Percentiles rank a stretch among this genome's conserved stretches.
Conservation (phyloP, 2,113 vertebrate genomes). For the Zosterops lateralis region DNA sequence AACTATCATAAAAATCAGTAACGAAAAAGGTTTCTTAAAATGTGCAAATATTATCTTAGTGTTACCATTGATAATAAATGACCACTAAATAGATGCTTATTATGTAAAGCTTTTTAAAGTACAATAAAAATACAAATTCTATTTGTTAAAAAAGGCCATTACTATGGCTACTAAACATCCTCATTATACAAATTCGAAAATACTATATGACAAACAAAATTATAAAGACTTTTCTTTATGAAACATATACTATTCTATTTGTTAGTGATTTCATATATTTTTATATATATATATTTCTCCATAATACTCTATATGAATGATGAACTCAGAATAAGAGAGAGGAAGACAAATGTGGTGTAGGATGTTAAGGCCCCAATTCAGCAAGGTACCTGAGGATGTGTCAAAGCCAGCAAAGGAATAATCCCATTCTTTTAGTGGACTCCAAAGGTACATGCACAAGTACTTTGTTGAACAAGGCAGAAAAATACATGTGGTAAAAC, state of each 20-base stretch:
- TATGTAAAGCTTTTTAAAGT: conserved; percentile 78
- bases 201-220: conserved; percentile 77
- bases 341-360: conserved; percentile 33
- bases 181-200: conserved; percentile 81
- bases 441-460: not conserved
- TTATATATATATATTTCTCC: conserved; percentile 28
- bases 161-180: conserved; percentile 74
- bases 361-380: not conserved
- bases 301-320: conserved; percentile 38
- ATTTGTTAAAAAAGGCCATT: conserved; percentile 80
- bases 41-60: conserved; percentile 75
- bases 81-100: conserved; percentile 75
- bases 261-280: conserved; percentile 52
- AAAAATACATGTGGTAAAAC: not conserved
- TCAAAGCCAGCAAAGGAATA: not conserved
- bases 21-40: conserved; percentile 64
- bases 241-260: conserved; percentile 69
- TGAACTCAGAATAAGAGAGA: conserved; percentile 17
- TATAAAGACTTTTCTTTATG: conserved; percentile 74
- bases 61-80: conserved; percentile 75
- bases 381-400: not conserved
- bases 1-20: conserved; percentile 71
- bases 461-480: not conserved
- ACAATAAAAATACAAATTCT: conserved; percentile 85
- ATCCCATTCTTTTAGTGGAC: not conserved